Percentiles rank a stretch among this genome's conserved stretches.
phyloP scores from a whole-genome alignment of 2,888 invertebrate species.

The Digitonthophagus gazella region DNA sequence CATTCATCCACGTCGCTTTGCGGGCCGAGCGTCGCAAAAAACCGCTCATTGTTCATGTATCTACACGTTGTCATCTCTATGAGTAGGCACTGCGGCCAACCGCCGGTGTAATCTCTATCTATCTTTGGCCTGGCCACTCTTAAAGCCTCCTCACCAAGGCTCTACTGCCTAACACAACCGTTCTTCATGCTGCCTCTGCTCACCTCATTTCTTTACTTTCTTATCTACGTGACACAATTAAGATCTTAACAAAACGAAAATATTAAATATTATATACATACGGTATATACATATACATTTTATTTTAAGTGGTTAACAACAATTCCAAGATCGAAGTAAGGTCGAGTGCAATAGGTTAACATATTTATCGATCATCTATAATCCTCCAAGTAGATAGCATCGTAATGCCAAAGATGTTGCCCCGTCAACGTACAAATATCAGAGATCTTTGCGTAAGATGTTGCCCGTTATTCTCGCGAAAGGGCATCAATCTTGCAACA shows the following conservation, averaged over 20 bases:
- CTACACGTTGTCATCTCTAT: slow-evolving; percentile 32
- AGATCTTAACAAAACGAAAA: neutral
- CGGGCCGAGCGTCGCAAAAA: slow-evolving; percentile 27
- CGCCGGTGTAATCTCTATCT: slow-evolving; percentile 10
- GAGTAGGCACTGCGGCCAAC: slow-evolving; percentile 22
- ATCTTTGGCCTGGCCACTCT: neutral
- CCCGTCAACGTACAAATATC: neutral
- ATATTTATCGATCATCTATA: neutral
- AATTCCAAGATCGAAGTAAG: neutral
- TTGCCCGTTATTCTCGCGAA: neutral
- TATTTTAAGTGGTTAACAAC: too few relatives aligned
- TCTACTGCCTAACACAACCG: neutral
- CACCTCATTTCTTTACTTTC: too few relatives aligned
- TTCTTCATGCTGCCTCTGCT: neutral
- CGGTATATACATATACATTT: neutral
- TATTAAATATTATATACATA: too few relatives aligned
- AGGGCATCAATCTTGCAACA: neutral
- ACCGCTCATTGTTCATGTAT: slow-evolving; percentile 32
- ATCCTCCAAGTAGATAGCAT: neutral
- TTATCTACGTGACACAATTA: neutral
- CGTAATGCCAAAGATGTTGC: neutral
- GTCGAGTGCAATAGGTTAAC: neutral
- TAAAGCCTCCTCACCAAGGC: neutral
- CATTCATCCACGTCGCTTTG: slow-evolving; percentile 39
- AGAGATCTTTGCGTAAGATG: neutral